Conservation (phyloP, 2,888 invertebrate genomes). For the Nesidiocoris tenuis region DNA sequence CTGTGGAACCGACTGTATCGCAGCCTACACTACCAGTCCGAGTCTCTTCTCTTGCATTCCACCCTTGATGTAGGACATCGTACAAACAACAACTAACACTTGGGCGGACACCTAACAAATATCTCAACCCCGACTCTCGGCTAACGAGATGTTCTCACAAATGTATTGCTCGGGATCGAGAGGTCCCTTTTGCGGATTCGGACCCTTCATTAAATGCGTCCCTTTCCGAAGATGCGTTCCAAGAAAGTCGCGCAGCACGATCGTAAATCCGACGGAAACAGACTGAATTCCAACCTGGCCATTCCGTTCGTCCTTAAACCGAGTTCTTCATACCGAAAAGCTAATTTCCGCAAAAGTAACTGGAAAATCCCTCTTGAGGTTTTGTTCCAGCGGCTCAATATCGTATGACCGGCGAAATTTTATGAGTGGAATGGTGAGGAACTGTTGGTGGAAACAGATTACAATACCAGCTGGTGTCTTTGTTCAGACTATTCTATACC, state of each 20-base stretch:
- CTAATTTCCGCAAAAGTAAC: too few species aligned
- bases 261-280: background rate
- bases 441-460: too few species aligned
- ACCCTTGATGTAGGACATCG: background rate
- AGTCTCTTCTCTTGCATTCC: background rate
- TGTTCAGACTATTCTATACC: too few species aligned
- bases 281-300: background rate
- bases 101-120: background rate
- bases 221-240: background rate
- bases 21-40: too few species aligned
- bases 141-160: background rate
- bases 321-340: background rate
- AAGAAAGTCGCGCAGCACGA: background rate
- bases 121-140: background rate
- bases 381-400: too few species aligned
- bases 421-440: too few species aligned
- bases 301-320: background rate
- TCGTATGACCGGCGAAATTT: too few species aligned
- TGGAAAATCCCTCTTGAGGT: too few species aligned
- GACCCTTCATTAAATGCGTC: background rate
- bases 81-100: background rate
- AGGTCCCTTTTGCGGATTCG: background rate
- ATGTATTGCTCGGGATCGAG: background rate
- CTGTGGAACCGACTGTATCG: too few species aligned
- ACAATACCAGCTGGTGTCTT: too few species aligned